These are phyloP conservation scores for Scophthalmus maximus DNA, from an alignment of 2,113 vertebrate species.

Conservation along the genomic window DNA sequence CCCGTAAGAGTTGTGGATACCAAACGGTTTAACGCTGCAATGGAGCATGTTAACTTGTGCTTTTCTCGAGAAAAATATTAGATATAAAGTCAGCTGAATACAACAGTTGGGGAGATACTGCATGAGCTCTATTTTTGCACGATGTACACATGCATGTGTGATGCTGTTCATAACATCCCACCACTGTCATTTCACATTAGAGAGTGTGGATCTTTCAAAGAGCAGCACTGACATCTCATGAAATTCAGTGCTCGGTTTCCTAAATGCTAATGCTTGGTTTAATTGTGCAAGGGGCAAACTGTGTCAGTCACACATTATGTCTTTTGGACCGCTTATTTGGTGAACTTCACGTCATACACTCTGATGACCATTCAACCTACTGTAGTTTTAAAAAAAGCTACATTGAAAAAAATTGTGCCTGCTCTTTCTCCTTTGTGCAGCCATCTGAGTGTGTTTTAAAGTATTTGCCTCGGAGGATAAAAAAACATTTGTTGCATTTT, in stretches of 20 bases:
- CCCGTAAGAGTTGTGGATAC: constrained; percentile 11
- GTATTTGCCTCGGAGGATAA: constrained; percentile 28
- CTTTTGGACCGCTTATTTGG: neutral
- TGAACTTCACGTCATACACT: constrained; percentile 7
- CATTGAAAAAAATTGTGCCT: neutral
- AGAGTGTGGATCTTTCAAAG: constrained; percentile 2
- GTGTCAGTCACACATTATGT: constrained; percentile 20
- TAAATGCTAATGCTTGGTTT: constrained; percentile 18
- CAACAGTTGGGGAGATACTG: neutral
- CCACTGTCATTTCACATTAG: constrained; percentile 2
- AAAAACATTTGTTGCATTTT: constrained; percentile 30
- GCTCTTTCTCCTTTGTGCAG: neutral
- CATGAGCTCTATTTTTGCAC: constrained; percentile 6
- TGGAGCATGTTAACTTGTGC: neutral
- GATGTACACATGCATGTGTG: neutral
- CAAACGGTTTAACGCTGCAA: neutral
- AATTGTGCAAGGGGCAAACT: constrained; percentile 16
- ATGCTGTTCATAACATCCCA: constrained; percentile 18
- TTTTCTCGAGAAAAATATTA: constrained; percentile 9
- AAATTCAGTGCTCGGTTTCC: constrained; percentile 15
- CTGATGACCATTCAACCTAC: neutral
- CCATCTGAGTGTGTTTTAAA: constrained; percentile 22
- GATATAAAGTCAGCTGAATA: constrained; percentile 6
- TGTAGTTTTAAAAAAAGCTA: constrained; percentile 16
- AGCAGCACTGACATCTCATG: constrained; percentile 13